Percentiles rank a stretch among this genome's conserved stretches.
These are phyloP conservation scores for Hypolimnas misippus DNA, from an alignment of 2,888 invertebrate species.

Conservation along the genomic window DNA sequence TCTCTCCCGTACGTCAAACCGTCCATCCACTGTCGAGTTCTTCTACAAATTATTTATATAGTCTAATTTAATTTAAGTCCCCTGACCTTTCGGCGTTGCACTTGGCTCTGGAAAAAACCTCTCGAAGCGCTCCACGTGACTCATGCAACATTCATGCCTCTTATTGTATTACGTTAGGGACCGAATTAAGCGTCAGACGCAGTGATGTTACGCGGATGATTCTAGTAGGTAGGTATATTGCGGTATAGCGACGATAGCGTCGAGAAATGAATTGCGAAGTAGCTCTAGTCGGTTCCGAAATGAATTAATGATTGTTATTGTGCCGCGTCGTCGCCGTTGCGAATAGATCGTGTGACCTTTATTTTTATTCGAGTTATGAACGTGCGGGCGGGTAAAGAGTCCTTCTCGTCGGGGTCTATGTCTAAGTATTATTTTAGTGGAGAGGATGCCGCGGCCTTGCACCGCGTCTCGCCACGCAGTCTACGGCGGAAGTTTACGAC, in stretches of 20 bases:
- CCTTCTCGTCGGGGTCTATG: constrained; percentile 14
- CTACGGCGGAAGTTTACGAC: constrained; percentile 79
- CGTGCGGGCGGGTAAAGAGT: background rate
- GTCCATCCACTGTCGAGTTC: constrained; percentile 74
- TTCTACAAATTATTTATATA: constrained; percentile 78
- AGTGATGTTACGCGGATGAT: constrained; percentile 41
- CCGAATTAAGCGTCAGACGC: constrained; percentile 51
- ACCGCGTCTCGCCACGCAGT: constrained; percentile 80
- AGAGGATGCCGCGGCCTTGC: constrained; percentile 54
- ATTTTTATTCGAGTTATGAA: constrained; percentile 11
- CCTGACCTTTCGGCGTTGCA: constrained; percentile 74
- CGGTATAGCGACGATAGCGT: constrained; percentile 54
- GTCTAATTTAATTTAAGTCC: constrained; percentile 82
- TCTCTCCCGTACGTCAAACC: constrained; percentile 76
- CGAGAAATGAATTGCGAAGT: constrained; percentile 40
- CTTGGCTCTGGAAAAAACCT: constrained; percentile 61
- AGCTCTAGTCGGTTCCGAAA: constrained; percentile 52
- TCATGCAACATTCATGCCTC: constrained; percentile 68
- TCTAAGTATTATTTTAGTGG: constrained; percentile 49
- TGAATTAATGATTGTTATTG: constrained; percentile 46
- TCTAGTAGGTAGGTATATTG: constrained; percentile 44
- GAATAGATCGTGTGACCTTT: constrained; percentile 8
- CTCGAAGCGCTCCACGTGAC: constrained; percentile 56
- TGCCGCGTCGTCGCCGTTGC: constrained; percentile 21
- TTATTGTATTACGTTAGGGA: constrained; percentile 64